Percentiles rank a stretch among this genome's conserved stretches.
Evolutionary conservation across 2,888 invertebrate species (phyloP).

Genomic region (Herminia tarsipennalis): DNA sequence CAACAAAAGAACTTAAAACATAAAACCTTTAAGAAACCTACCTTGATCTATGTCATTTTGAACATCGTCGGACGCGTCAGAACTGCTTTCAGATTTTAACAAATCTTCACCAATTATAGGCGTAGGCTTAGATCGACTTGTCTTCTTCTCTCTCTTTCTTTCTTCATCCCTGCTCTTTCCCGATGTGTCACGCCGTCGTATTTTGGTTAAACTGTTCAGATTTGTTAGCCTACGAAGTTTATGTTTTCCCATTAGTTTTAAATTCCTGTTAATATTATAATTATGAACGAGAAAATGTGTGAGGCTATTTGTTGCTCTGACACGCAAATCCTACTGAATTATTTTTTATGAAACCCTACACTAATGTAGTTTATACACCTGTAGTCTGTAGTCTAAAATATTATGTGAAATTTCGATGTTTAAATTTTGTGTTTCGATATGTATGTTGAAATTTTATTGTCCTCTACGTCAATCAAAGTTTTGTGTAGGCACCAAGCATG

Average conservation of each 20-base stretch:
- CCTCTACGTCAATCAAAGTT: too few relatives aligned
- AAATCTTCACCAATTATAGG: conserved; percentile 62
- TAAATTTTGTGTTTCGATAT: too few relatives aligned
- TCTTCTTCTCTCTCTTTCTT: conserved; percentile 24
- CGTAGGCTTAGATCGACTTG: conserved; percentile 32
- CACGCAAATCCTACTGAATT: too few relatives aligned
- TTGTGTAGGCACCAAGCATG: too few relatives aligned
- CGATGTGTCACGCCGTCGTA: conserved; percentile 57
- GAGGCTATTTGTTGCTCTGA: too few relatives aligned
- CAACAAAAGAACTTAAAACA: too few relatives aligned
- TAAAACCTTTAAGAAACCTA: conserved; percentile 26
- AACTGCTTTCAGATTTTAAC: conserved; percentile 66
- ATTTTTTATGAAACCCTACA: too few relatives aligned
- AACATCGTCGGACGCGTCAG: conserved; percentile 62
- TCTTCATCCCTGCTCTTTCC: conserved; percentile 29
- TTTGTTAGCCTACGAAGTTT: conserved; percentile 65
- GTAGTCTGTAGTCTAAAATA: too few relatives aligned
- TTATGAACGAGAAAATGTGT: neutral
- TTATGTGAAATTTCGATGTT: too few relatives aligned
- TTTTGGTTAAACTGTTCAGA: conserved; percentile 58
- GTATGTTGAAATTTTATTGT: too few relatives aligned
- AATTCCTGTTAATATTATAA: neutral
- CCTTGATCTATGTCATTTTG: conserved; percentile 57
- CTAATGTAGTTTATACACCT: too few relatives aligned
- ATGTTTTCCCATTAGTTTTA: neutral